Percentiles rank a stretch among this genome's conserved stretches.
These are phyloP conservation scores for Drosophila asahinai DNA, from an alignment of 1,140 invertebrate species.

Conservation along the genomic window DNA sequence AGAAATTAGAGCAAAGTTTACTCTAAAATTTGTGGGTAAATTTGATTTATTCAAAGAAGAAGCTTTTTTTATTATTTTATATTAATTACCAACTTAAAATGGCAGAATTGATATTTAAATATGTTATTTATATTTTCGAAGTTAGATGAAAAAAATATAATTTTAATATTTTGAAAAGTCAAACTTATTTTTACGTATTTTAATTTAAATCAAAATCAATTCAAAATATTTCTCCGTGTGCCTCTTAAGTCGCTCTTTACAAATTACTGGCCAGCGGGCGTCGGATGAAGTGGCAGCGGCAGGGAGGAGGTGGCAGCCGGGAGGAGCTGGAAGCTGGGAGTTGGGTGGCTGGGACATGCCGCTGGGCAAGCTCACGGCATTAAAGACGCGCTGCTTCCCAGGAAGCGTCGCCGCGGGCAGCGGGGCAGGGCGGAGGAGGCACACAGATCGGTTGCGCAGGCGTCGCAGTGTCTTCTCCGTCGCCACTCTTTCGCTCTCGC, in stretches of 20 bases:
- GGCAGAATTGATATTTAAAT: too few species aligned
- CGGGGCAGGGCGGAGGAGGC: background rate
- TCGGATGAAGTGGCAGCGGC: background rate
- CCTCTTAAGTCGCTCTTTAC: slow-evolving; percentile 24
- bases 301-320: background rate
- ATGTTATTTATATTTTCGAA: too few species aligned
- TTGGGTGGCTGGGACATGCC: slow-evolving; percentile 49
- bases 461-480: slow-evolving; percentile 46
- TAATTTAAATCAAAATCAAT: too few species aligned
- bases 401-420: slow-evolving; percentile 19
- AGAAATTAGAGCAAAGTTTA: background rate
- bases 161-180: too few species aligned
- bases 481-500: slow-evolving; percentile 19
- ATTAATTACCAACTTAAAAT: too few species aligned
- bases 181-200: background rate
- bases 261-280: slow-evolving; percentile 30
- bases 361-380: slow-evolving; percentile 43
- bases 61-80: too few species aligned
- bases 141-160: too few species aligned
- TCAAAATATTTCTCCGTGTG: background rate
- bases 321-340: background rate
- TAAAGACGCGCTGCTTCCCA: slow-evolving; percentile 34
- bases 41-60: too few species aligned
- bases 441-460: slow-evolving; percentile 47
- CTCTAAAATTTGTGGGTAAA: too few species aligned